phyloP scores from a whole-genome alignment of 1,140 invertebrate genomes.

The Penaeus indicus region DNA sequence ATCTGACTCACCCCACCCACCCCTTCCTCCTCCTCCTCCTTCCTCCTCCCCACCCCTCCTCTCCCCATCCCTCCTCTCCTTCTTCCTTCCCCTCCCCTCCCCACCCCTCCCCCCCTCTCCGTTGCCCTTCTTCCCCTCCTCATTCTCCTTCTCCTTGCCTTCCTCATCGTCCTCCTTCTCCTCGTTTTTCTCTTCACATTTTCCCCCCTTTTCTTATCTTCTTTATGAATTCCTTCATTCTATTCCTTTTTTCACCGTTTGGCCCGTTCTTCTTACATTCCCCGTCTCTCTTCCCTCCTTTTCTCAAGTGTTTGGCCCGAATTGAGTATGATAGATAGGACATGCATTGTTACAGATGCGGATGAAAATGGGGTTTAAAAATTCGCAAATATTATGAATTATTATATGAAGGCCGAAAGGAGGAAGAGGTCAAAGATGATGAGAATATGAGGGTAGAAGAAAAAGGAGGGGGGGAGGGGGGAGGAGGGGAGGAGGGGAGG shows the following conservation, averaged over 20 bases:
- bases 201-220: not conserved
- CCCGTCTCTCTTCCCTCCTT: too few relatives aligned
- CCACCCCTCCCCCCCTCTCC: not conserved
- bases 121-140: not conserved
- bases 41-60: not conserved
- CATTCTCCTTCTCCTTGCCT: not conserved
- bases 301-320: too few relatives aligned
- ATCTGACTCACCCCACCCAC: not conserved
- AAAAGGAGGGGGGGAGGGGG: too few relatives aligned
- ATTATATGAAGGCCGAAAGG: too few relatives aligned
- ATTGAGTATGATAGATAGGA: too few relatives aligned
- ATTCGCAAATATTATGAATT: too few relatives aligned
- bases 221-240: not conserved
- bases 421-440: too few relatives aligned
- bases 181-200: not conserved
- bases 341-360: too few relatives aligned
- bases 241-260: not conserved
- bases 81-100: not conserved
- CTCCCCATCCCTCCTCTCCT: not conserved
- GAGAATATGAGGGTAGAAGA: too few relatives aligned
- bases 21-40: not conserved
- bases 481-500: too few relatives aligned
- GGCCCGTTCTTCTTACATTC: not conserved
- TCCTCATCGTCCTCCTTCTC: not conserved
- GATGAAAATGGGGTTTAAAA: too few relatives aligned